Evolutionary conservation across 2,888 invertebrate genomes (phyloP), one percentile per base, ranked within the genome.

Genomic region (Meta bourneti): DNA sequence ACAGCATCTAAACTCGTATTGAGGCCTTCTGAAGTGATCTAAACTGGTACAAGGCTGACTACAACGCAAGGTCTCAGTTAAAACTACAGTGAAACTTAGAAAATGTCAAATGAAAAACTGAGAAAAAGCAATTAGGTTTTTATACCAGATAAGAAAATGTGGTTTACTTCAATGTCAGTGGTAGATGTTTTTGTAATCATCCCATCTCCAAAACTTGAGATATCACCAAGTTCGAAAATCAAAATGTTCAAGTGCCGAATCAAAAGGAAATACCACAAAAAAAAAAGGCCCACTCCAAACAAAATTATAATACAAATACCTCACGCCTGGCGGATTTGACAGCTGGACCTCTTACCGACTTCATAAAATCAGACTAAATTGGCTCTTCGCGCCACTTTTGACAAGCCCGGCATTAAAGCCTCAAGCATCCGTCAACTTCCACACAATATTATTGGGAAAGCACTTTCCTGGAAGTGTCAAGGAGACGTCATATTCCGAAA

Each of bases 401-500:
- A 61, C 61, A 61, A 6, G 61, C 61, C 61, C 61, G 11, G 61
- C 61, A 61, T 61, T 61, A 61, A 61, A 61, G 16, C 61, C 16
- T 61, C 61, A 61, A 16, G 16, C 13, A 61, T 61, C 61, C 61
- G 16, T 61, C 61, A 61, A 16, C 34, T 1, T 34, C 34, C 34
- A 34, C 34, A 34, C 5, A 61, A 61, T 61, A 16, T 61, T 61
- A 61, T 61, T 61, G 61, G 61, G 16, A 61, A 61, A 61, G 61
- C 61, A 61, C 61, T 61, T 61, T 61, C 61, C 61, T 61, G 61
- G 61, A 61, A 61, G 61, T 61, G 61, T 61, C 61, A 61, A 61
- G 61, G 61, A 61, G 61, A 61, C 11, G 16, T 61, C 61, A 61
- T 16, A 9, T 16, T 61, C 61, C 61, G 11, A 61, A 61, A 6